Conservation (phyloP, 2,888 invertebrate genomes). For the Conchocele bisecta region DNA sequence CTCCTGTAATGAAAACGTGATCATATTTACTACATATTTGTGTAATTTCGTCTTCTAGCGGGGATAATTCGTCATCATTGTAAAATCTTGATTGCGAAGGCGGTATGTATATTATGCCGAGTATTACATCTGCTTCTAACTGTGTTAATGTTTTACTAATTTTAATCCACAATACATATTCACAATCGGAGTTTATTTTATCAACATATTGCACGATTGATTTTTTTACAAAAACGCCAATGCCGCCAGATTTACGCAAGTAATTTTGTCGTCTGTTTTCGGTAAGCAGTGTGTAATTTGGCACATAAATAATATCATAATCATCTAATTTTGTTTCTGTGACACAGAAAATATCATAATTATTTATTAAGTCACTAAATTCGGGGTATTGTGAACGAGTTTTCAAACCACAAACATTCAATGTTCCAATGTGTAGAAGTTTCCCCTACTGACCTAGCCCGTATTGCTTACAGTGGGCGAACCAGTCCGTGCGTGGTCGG, state of each 20-base stretch:
- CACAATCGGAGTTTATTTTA: background rate
- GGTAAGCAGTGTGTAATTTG: background rate
- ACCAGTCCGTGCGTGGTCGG: too few species aligned
- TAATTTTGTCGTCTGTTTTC: background rate
- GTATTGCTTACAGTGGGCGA: too few species aligned
- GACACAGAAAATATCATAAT: slow-evolving; percentile 1
- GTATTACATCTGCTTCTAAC: background rate
- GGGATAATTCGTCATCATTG: background rate
- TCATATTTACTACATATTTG: slow-evolving; percentile 1
- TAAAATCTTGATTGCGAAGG: slow-evolving; percentile 8
- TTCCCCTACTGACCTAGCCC: too few species aligned
- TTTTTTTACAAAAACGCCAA: slow-evolving; percentile 4
- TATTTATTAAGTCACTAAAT: background rate
- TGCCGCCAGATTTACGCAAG: slow-evolving; percentile 5
- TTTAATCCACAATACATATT: slow-evolving; percentile 14
- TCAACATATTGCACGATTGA: background rate
- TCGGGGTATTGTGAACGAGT: slow-evolving; percentile 4
- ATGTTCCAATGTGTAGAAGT: background rate
- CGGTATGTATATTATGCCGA: slow-evolving; percentile 8
- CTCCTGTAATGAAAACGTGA: slow-evolving; percentile 9
- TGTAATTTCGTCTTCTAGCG: background rate
- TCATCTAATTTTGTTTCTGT: slow-evolving; percentile 2
- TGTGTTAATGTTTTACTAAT: background rate
- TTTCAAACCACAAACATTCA: slow-evolving; percentile 23
- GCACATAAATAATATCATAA: background rate